Percentiles rank a stretch among this genome's conserved stretches.
Conservation (phyloP, 2,797 vertebrate species). For the Microctenopoma steveboyesi region DNA sequence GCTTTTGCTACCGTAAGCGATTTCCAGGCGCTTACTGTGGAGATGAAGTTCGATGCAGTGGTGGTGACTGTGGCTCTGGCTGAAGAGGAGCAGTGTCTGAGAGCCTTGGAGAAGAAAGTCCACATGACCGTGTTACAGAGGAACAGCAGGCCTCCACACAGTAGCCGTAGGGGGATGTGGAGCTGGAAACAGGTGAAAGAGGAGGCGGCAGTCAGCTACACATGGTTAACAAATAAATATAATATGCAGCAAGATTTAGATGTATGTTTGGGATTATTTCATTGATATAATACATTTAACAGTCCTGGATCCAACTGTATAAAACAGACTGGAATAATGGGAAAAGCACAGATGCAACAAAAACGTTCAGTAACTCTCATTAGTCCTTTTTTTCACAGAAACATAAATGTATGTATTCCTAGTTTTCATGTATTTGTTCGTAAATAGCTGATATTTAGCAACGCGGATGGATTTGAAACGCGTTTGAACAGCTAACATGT, state of each 20-base stretch:
- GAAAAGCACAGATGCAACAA: neutral
- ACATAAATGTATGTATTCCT: neutral
- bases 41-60: slow-evolving; percentile 92
- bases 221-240: neutral
- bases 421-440: too few species aligned
- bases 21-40: slow-evolving; percentile 83
- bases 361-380: neutral
- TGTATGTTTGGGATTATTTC: neutral
- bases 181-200: slow-evolving; percentile 76
- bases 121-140: slow-evolving; percentile 92
- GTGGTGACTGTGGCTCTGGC: slow-evolving; percentile 90
- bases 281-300: neutral
- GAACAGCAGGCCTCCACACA: slow-evolving; percentile 83
- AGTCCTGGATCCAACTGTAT: neutral
- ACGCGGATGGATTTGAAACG: neutral
- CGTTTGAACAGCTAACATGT: too few species aligned
- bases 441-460: neutral
- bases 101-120: slow-evolving; percentile 93
- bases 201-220: neutral
- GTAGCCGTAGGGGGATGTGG: slow-evolving; percentile 80
- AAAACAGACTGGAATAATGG: neutral
- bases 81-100: slow-evolving; percentile 89
- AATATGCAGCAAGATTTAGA: neutral
- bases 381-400: too few species aligned
- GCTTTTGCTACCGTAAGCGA: neutral